A percentile compares a stretch with the other conserved stretches of the same genome.
Evolutionary conservation across 2,113 vertebrate species (phyloP).

Genomic region (Neopipo cinnamomea): DNA sequence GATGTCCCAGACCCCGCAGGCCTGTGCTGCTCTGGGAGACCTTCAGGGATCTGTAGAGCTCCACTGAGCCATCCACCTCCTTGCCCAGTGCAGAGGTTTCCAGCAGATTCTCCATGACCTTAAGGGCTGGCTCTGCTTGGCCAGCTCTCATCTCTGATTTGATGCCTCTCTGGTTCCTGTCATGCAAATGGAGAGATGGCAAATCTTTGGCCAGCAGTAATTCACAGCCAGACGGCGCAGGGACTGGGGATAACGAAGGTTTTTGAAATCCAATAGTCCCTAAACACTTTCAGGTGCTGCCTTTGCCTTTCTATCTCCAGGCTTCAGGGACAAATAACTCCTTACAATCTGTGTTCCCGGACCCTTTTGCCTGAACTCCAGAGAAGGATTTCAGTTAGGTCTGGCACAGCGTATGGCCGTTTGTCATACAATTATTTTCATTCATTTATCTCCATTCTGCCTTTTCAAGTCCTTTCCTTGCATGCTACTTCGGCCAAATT

Average conservation of each 20-base stretch:
- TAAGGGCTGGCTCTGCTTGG: not conserved
- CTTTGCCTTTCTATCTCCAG: not conserved
- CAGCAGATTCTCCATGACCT: not conserved
- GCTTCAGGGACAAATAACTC: constrained; percentile 25
- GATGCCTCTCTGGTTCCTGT: not conserved
- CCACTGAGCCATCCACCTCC: not conserved
- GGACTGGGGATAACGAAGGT: not conserved
- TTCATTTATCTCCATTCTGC: constrained; percentile 44
- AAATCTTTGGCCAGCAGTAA: not conserved
- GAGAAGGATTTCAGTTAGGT: not conserved
- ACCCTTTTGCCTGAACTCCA: not conserved
- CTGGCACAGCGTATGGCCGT: not conserved
- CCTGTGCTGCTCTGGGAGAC: not conserved
- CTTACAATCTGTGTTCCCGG: not conserved
- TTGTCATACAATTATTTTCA: constrained; percentile 17
- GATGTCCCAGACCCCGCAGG: not conserved
- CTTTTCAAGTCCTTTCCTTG: constrained; percentile 40
- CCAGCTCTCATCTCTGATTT: not conserved
- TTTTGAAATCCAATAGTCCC: constrained; percentile 11
- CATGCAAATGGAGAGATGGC: not conserved
- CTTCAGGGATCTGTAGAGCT: not conserved
- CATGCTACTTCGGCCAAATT: constrained; percentile 31
- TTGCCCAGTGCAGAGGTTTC: not conserved
- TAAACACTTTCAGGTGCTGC: not conserved
- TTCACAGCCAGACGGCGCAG: not conserved